Base-by-base conservation (phyloP, 2,797 vertebrate species). In the Muscicapa comitata region DNA sequence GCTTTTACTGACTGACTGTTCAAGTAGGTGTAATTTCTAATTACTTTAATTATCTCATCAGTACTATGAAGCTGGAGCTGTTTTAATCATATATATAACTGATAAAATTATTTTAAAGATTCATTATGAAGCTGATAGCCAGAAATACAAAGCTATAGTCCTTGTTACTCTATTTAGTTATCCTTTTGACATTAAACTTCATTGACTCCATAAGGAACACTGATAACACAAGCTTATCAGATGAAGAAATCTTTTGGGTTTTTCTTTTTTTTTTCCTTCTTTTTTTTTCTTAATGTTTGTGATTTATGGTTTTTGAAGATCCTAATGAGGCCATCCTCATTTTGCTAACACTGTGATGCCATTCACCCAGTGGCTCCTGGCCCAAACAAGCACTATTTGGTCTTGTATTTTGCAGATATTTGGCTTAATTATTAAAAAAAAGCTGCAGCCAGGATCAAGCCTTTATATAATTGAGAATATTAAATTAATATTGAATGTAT, bases 21-120 rank as follows among this genome's bases (percentile, higher is more conserved):
- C 57, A 88, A 83, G 72, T 50, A 87, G 63, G 33, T 94, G 66
- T 66, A 84, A 90, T 85, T 95, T 90, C 86, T 92, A 96, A 92
- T 91, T 92, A 75, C 72, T 91, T 94, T 70, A 71, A 95, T 92
- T 90, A 94, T 87, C 71, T 94, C 62, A 86, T 92, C 82, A 84
- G 31, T 43, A 51, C 74, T 91, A 73, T 63, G 75, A 88, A 88
- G 40, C 38, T 91, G 61, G 26, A 93, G 59, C 33, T 94, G 71
- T 87, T 95, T 93, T 89, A 87, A 67, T 89, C 63, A 35, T 70
- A 26, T 73, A 17, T 88, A 21, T 51, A 91, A 73, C 53, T 68
- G 72, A 33, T 3, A 40, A 67, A 86, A 90, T 65, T 57, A 78
- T 43, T 81, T 78, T 81, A 11, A 62, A 48, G 37, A 55, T 75